Evolutionary conservation across 2,888 invertebrate species (phyloP).

Genomic region (Thalpophila matura): DNA sequence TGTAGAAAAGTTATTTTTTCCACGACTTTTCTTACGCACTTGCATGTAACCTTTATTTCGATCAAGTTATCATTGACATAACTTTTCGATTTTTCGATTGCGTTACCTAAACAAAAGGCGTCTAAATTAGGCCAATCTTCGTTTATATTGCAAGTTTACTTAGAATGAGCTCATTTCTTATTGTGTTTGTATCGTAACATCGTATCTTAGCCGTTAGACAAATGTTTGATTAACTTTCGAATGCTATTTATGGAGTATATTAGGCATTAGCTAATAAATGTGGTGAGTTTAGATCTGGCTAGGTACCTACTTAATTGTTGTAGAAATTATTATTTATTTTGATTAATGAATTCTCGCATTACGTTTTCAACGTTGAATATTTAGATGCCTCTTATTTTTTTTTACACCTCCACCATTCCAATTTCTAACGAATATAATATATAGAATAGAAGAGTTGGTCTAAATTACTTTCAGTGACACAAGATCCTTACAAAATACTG

Average conservation of each 20-base stretch:
- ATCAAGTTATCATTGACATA: constrained; percentile 21
- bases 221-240: constrained; percentile 32
- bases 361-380: too few relatives aligned
- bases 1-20: too few relatives aligned
- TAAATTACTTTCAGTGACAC: background rate
- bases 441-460: too few relatives aligned
- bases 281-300: background rate
- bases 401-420: too few relatives aligned
- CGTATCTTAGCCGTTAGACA: background rate
- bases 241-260: background rate
- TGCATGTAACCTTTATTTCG: background rate
- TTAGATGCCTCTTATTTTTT: too few relatives aligned
- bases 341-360: too few relatives aligned
- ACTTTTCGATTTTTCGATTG: constrained; percentile 25
- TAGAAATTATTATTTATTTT: too few relatives aligned
- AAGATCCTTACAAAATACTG: constrained; percentile 12
- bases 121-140: constrained; percentile 17
- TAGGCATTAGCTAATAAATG: background rate
- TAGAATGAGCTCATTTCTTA: constrained; percentile 28
- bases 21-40: too few relatives aligned
- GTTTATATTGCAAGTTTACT: constrained; percentile 7
- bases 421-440: too few relatives aligned
- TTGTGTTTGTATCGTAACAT: constrained; percentile 37
- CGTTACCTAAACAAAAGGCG: constrained; percentile 25
- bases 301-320: too few relatives aligned